Conservation (phyloP, 2,113 vertebrate species). For the Atrichornis clamosus region DNA sequence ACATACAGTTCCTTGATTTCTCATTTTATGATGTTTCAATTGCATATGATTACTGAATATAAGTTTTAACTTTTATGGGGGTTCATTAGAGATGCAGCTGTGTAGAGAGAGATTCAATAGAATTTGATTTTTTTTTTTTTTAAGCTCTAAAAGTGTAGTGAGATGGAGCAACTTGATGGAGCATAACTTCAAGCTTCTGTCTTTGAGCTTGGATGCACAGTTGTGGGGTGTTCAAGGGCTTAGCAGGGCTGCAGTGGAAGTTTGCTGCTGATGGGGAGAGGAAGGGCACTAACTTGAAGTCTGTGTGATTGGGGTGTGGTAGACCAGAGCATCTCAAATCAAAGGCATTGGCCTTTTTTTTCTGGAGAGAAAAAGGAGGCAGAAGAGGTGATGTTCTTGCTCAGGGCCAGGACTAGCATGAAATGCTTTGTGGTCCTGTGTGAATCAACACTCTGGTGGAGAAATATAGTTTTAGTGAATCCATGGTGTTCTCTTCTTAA, state of each 20-base stretch:
- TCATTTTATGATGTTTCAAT: conserved; percentile 62
- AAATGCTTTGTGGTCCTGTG: neutral
- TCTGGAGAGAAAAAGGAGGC: too few relatives aligned
- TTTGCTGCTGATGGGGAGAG: neutral
- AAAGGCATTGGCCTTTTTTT: neutral
- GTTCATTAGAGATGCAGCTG: conserved; percentile 42
- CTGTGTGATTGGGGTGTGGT: neutral
- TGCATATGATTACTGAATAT: conserved; percentile 54
- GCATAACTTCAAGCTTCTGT: neutral
- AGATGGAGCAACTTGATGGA: neutral
- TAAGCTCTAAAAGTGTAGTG: conserved; percentile 26
- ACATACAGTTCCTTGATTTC: conserved; percentile 56
- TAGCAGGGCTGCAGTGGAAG: neutral
- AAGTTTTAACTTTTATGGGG: conserved; percentile 61
- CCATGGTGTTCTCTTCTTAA: neutral
- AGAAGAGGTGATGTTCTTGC: neutral
- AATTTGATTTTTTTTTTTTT: neutral
- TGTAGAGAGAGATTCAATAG: conserved; percentile 51
- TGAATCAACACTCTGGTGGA: neutral
- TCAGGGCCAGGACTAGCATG: neutral
- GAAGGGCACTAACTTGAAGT: neutral
- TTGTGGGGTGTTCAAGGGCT: neutral
- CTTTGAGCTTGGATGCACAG: neutral
- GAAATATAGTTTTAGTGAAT: neutral
- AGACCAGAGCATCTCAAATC: neutral